Evolutionary conservation across 2,113 vertebrate genomes (phyloP).

Genomic region (Rynchops niger): DNA sequence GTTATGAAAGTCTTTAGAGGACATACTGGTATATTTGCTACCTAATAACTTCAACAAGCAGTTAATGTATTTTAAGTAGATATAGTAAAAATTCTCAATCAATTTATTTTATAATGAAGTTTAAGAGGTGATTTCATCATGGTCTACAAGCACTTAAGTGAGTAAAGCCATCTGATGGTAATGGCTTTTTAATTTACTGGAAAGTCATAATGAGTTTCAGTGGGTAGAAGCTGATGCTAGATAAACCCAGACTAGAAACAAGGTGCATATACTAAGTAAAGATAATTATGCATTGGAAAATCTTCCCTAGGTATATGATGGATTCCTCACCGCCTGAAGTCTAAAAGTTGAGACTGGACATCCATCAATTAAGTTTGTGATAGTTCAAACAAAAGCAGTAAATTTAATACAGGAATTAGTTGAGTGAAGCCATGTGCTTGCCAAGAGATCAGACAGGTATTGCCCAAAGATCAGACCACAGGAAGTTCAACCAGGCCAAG

Average conservation of each 20-base stretch:
- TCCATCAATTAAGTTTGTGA: background rate
- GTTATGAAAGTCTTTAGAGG: background rate
- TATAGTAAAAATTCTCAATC: constrained; percentile 17
- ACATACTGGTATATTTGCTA: background rate
- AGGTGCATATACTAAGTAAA: background rate
- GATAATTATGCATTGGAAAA: background rate
- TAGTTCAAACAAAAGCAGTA: background rate
- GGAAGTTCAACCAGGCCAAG: too few relatives aligned
- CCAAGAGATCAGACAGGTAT: background rate
- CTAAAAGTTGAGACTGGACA: background rate
- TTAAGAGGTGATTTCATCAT: constrained; percentile 13
- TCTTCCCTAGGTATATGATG: background rate
- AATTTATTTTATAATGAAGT: constrained; percentile 27
- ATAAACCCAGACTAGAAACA: background rate
- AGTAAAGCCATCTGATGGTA: constrained; percentile 5
- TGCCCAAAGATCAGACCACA: too few relatives aligned
- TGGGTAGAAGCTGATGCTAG: background rate
- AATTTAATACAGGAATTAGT: background rate
- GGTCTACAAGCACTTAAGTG: constrained; percentile 24
- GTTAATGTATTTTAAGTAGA: constrained; percentile 19
- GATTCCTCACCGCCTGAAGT: background rate
- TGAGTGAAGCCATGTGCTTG: background rate
- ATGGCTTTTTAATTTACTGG: constrained; percentile 29
- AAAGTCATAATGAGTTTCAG: background rate
- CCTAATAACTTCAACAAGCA: constrained; percentile 20